Evolutionary conservation across 2,888 invertebrate species (phyloP), one percentile per base, ranked within the genome.

Genomic region (Geotrupes spiniger): DNA sequence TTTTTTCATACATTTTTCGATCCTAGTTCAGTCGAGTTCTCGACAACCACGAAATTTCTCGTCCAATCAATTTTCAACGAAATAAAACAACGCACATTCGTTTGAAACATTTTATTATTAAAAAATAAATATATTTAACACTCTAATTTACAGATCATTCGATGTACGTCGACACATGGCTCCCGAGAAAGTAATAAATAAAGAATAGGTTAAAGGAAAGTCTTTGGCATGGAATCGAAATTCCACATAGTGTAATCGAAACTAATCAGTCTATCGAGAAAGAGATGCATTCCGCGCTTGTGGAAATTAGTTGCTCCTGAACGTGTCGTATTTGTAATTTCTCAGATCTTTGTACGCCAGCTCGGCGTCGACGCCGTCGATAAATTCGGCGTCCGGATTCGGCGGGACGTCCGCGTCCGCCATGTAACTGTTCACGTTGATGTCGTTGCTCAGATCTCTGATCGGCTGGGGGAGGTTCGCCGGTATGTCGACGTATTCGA

Each of bases 311-410:
- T 21, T 21, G 21, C 6, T 21, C 6, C 21, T 9, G 8, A 33
- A 3, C 8, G 6, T 33, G n/a, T 33, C 12, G 11, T 14, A 33
- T 33, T n/a, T 33, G 6, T 33, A 14, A 15, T 33, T 15, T 12
- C 15, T 33, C 4, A 33, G 33, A 14, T 33, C 15, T 33, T 33
- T 33, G 4, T 5, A 33, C 9, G 33, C 33, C 14, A 38, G 11
- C 6, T 38, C 16, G 1, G 25, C 25, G 4, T 38, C 38, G 14
- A 38, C 38, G 38, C 11, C 38, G 16, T 61, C 53, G 44, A 66
- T 58, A 17, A 67, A 56, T 54, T 70, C 71, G 0, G 70, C 70
- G 54, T 71, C 68, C 1, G 70, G 69, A 57, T 71, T 65, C 4
- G 42, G 50, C 12, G 60, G 60, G n/a, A 58, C 61, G 3, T 64